Percentiles rank a stretch among this genome's conserved stretches.
These are phyloP conservation scores for Glaucopsyche alexis DNA, from an alignment of 2,888 invertebrate species.

Conservation along the genomic window DNA sequence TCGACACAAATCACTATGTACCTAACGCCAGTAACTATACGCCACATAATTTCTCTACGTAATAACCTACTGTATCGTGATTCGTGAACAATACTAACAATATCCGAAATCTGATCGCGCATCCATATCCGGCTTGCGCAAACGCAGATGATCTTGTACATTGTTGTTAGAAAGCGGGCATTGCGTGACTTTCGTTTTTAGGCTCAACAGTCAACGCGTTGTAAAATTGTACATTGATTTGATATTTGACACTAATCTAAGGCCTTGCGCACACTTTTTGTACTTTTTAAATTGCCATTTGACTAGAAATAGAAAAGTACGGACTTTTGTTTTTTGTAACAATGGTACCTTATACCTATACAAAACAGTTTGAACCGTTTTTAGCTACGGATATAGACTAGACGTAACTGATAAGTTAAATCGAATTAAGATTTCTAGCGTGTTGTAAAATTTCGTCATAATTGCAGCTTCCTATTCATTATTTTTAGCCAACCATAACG, in stretches of 20 bases:
- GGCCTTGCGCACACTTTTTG: not conserved
- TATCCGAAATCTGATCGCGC: constrained; percentile 39
- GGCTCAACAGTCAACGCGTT: not conserved
- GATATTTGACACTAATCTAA: not conserved
- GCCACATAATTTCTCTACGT: constrained; percentile 20
- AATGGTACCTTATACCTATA: no score
- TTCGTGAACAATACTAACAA: constrained; percentile 15
- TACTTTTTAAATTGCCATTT: no score
- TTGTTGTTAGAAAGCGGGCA: constrained; percentile 42
- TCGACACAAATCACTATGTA: not conserved
- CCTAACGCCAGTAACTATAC: not conserved
- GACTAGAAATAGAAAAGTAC: no score
- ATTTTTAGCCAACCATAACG: constrained; percentile 3
- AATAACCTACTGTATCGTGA: constrained; percentile 25
- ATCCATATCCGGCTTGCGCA: constrained; percentile 68
- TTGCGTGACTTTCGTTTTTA: constrained; percentile 36
- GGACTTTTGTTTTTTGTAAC: no score
- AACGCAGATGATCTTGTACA: constrained; percentile 42
- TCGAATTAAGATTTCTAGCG: not conserved
- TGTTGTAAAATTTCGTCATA: not conserved
- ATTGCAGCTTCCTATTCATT: not conserved
- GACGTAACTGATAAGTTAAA: not conserved
- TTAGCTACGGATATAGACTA: no score
- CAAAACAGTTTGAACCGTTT: no score
- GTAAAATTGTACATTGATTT: constrained; percentile 16